Evolutionary conservation across 92 coral and sea anemone species (phyloP).

Genomic region (Anthopleura xanthogrammica): DNA sequence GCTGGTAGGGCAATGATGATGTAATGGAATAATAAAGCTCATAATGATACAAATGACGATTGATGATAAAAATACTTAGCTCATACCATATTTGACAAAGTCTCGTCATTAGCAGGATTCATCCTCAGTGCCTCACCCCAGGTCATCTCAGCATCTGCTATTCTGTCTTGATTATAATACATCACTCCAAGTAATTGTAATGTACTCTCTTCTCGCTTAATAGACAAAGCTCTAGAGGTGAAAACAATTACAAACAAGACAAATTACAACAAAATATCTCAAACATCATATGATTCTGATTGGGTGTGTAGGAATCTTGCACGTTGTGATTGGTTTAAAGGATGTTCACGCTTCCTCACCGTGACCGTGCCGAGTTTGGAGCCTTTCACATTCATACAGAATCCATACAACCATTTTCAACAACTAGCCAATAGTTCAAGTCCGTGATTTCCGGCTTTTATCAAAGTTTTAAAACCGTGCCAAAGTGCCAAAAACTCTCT

Average conservation of each 20-base stretch:
- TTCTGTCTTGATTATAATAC: slow-evolving; percentile 61
- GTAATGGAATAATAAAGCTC: background rate
- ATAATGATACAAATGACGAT: background rate
- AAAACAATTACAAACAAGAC: background rate
- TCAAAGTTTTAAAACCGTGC: no score
- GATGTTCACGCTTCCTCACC: no score
- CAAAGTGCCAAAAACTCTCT: no score
- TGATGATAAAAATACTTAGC: background rate
- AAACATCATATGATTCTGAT: no score
- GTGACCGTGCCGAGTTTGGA: background rate
- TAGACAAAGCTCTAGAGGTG: slow-evolving; percentile 55
- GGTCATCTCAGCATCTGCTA: slow-evolving; percentile 72
- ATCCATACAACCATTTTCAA: no score
- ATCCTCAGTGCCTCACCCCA: slow-evolving; percentile 74
- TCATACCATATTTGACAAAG: slow-evolving; percentile 56
- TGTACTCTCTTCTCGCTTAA: slow-evolving; percentile 69
- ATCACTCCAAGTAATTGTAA: slow-evolving; percentile 76
- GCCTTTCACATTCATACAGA: background rate
- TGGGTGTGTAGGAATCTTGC: background rate
- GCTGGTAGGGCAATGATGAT: background rate
- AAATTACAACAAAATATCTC: no score
- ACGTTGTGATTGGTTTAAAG: no score
- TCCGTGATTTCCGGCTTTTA: no score
- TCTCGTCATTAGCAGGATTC: slow-evolving; percentile 62
- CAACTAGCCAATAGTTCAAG: no score